Evolutionary conservation across 1,140 invertebrate genomes (phyloP).

Genomic region (Procambarus virginalis): DNA sequence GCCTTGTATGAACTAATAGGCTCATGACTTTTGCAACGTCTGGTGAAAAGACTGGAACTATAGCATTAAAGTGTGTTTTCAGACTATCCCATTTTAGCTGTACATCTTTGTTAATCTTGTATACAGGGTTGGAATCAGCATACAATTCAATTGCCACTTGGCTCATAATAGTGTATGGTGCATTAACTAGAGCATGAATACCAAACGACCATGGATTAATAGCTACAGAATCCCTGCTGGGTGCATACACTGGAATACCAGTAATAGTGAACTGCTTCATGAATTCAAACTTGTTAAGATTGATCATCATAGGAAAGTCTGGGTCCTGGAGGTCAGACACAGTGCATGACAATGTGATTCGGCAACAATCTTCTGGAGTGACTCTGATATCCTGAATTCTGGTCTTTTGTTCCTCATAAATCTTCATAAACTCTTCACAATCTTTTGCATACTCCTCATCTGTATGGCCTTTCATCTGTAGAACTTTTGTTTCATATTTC

Average conservation of each 20-base stretch:
- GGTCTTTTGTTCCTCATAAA: neutral
- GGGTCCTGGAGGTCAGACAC: conserved; percentile 56
- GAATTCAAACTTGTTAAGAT: conserved; percentile 56
- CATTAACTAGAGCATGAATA: conserved; percentile 34
- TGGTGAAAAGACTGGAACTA: conserved; percentile 61
- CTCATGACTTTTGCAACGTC: conserved; percentile 21
- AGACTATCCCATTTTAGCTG: conserved; percentile 37
- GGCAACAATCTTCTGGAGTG: conserved; percentile 58
- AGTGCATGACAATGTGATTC: conserved; percentile 52
- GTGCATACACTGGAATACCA: conserved; percentile 63
- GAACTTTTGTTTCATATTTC: conserved; percentile 41
- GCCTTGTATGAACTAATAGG: conserved; percentile 48
- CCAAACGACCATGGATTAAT: conserved; percentile 63
- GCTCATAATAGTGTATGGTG: conserved; percentile 57
- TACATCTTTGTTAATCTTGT: conserved; percentile 27
- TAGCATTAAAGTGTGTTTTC: conserved; percentile 52
- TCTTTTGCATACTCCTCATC: conserved; percentile 50
- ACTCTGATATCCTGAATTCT: conserved; percentile 14
- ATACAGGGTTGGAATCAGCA: neutral
- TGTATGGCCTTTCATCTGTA: conserved; percentile 64
- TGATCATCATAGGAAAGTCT: conserved; percentile 20
- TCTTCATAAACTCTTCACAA: conserved; percentile 22
- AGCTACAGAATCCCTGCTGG: conserved; percentile 44
- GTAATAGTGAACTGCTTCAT: conserved; percentile 61
- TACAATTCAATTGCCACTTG: conserved; percentile 23